Evolutionary conservation across 2,113 vertebrate species (phyloP), one percentile per base, ranked within the genome.

Genomic region (Scortum barcoo): DNA sequence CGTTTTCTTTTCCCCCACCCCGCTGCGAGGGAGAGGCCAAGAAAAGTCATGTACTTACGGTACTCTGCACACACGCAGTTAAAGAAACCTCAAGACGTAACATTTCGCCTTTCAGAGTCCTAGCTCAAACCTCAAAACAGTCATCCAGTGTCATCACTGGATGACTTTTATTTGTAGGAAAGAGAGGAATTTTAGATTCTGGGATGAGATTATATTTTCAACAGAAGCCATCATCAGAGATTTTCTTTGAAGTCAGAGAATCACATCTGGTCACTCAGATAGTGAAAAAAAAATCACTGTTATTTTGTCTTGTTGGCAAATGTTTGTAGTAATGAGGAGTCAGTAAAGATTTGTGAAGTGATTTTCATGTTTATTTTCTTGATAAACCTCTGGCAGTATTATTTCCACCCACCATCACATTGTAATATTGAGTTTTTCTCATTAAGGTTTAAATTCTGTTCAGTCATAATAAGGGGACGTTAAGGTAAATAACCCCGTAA

Each of bases 181-280:
- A 48, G n/a, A 73, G 9, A 74, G 12, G 51, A 65, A 77, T 5
- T 17, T 12, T 10, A 40, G 20, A 65, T 51, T 36, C 20, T 65
- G 22, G 26, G 24, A 57, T 65, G 9, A 62, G 30, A 48, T 51
- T 7, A 19, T 42, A 20, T 28, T 53, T 53, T 61, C 14, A 9
- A 4, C 1, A n/a, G 16, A 8, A 46, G 26, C 6, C 48, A 38
- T 42, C n/a, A 72, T 83, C 50, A 78, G 57, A 69, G n/a, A 72
- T 13, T 5, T 5, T 20, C 60, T 61, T 38, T 72, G 61, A 81
- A 63, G 50, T 26, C 58, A 65, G 50, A 14, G 24, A 51, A 65
- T 73, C 68, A 48, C 54, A 70, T 54, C 20, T 57, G 60, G 26
- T 60, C 42, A 48, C 12, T 74, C 63, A 75, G 20, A 66, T 16